These are phyloP conservation scores for Rhysida immarginata DNA, from an alignment of 1,140 invertebrate species.

Conservation along the genomic window DNA sequence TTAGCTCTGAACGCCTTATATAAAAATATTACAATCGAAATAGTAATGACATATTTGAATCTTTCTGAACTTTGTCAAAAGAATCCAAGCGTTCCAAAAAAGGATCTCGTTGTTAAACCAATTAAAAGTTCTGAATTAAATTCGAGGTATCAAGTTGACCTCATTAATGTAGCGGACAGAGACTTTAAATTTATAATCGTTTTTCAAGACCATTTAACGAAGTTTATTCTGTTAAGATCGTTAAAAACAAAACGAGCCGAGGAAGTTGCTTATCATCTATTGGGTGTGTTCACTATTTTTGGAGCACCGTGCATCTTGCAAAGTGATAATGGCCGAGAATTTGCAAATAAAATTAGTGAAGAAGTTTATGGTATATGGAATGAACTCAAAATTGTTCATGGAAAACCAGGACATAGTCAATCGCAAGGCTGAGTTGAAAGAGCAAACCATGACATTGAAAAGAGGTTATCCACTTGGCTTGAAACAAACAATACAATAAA, in stretches of 20 bases:
- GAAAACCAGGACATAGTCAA: slow-evolving; percentile 12
- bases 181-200: slow-evolving; percentile 9
- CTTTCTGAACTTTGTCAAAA: no score
- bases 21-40: no score
- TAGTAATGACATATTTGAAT: no score
- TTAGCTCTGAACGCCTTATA: no score
- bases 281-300: slow-evolving; percentile 5
- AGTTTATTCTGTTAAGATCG: slow-evolving; percentile 5
- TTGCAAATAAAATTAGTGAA: background rate
- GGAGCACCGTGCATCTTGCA: slow-evolving; percentile 6
- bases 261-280: slow-evolving; percentile 2
- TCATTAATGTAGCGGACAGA: background rate
- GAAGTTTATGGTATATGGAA: background rate
- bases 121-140: background rate
- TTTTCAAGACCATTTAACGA: slow-evolving; percentile 7
- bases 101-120: no score
- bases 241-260: slow-evolving; percentile 7
- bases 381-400: slow-evolving; percentile 13
- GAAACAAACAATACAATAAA: background rate
- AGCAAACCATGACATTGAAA: background rate
- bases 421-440: slow-evolving; percentile 6
- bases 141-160: background rate
- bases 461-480: background rate
- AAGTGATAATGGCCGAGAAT: slow-evolving; percentile 7
- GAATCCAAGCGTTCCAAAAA: no score